Conservation (phyloP, 1,140 invertebrate genomes). For the Elymnias hypermnestra region DNA sequence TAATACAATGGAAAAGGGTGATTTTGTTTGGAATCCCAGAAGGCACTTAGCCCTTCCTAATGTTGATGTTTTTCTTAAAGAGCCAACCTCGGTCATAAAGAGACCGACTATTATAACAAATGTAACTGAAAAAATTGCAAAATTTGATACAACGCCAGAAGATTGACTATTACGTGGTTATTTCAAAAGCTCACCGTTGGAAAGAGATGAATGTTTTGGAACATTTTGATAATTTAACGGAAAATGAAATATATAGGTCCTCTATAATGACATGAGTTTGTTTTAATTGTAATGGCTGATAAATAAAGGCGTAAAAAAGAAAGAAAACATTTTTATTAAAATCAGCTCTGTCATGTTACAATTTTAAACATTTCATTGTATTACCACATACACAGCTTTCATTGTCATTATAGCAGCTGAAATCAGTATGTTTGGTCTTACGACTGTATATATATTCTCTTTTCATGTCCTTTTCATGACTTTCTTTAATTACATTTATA, state of each 20-base stretch:
- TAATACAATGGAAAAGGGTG: constrained; percentile 29
- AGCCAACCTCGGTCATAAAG: too few species aligned
- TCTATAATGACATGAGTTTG: too few species aligned
- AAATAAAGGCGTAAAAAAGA: too few species aligned
- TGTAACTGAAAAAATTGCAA: neutral
- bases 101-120: neutral
- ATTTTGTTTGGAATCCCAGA: constrained; percentile 32
- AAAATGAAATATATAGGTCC: too few species aligned
- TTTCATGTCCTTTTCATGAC: too few species aligned
- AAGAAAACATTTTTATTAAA: too few species aligned
- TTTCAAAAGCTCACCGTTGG: neutral
- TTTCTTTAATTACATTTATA: neutral
- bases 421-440: neutral
- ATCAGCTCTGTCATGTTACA: neutral
- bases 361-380: neutral
- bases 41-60: constrained; percentile 22
- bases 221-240: neutral
- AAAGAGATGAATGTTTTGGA: constrained; percentile 20
- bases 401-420: neutral
- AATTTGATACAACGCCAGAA: too few species aligned
- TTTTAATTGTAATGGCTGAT: too few species aligned
- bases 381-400: neutral
- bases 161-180: constrained; percentile 19
- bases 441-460: constrained; percentile 1
- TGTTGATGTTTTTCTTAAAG: constrained; percentile 25